Conservation (phyloP, 2,113 vertebrate genomes). For the Syrmaticus mikado region DNA sequence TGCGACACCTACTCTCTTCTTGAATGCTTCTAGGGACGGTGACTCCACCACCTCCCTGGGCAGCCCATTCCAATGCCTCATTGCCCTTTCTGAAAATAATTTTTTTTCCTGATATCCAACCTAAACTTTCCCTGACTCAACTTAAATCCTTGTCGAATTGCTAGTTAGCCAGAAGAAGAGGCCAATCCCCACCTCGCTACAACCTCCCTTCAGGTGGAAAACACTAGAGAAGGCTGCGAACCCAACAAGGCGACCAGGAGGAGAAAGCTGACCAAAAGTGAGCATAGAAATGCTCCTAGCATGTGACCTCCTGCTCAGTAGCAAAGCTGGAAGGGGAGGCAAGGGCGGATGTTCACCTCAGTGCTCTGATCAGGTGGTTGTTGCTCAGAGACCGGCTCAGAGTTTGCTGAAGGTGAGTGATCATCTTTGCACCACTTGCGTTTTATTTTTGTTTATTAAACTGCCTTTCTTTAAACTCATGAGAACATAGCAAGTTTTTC, state of each 20-base stretch:
- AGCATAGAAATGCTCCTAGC: background rate
- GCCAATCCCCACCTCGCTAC: no score
- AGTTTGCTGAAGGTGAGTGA: background rate
- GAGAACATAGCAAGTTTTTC: background rate
- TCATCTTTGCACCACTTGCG: background rate
- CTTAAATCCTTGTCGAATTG: no score
- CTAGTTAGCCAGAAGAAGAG: no score
- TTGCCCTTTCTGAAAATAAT: no score
- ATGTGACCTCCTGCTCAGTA: no score
- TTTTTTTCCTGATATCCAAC: no score
- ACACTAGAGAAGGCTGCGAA: background rate
- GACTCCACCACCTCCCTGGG: no score
- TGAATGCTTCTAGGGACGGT: no score
- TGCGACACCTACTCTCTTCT: no score
- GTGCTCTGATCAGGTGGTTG: background rate
- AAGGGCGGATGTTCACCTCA: background rate
- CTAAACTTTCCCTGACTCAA: no score
- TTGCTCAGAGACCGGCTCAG: background rate
- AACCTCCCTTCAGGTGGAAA: background rate
- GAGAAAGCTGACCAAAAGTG: background rate
- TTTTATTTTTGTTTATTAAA: background rate
- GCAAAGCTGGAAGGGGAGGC: background rate
- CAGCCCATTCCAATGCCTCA: no score
- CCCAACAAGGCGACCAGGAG: background rate
- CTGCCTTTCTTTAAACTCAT: rapidly evolving